Percentiles rank a stretch among this genome's conserved stretches.
These are phyloP conservation scores for Artibeus lituratus DNA, from an alignment of 2,797 vertebrate species.

Conservation along the genomic window DNA sequence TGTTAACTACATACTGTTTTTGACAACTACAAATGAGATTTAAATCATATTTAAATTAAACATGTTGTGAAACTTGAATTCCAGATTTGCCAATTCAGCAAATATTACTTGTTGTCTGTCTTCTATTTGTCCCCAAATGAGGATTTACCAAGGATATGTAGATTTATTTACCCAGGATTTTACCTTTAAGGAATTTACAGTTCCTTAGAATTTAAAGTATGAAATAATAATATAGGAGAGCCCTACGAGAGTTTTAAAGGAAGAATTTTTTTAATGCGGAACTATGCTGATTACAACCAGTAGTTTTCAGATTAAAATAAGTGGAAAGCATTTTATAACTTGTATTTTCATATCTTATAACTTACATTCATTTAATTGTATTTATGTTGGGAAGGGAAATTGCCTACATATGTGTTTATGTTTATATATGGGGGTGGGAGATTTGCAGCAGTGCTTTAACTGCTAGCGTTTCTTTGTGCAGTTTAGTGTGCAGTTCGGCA, in stretches of 20 bases:
- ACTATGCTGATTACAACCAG: background rate
- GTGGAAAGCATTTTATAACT: background rate
- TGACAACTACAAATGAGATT: constrained; percentile 20
- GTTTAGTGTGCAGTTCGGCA: background rate
- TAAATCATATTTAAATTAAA: constrained; percentile 39
- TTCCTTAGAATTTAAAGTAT: background rate
- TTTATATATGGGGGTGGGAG: background rate
- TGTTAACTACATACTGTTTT: constrained; percentile 14
- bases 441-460: background rate
- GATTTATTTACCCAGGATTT: constrained; percentile 5
- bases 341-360: background rate
- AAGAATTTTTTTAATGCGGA: background rate
- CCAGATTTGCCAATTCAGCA: background rate
- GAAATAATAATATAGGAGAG: background rate
- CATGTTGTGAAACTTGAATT: background rate
- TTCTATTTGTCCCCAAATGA: background rate
- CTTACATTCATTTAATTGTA: background rate
- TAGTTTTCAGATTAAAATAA: constrained; percentile 27
- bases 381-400: background rate
- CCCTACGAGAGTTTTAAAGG: background rate
- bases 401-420: background rate
- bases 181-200: background rate
- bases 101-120: background rate
- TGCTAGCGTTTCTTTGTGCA: background rate
- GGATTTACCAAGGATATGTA: background rate